Evolutionary conservation across 2,888 invertebrate species (phyloP), one percentile per base, ranked within the genome.

Genomic region (Macrostomum cliftonense): DNA sequence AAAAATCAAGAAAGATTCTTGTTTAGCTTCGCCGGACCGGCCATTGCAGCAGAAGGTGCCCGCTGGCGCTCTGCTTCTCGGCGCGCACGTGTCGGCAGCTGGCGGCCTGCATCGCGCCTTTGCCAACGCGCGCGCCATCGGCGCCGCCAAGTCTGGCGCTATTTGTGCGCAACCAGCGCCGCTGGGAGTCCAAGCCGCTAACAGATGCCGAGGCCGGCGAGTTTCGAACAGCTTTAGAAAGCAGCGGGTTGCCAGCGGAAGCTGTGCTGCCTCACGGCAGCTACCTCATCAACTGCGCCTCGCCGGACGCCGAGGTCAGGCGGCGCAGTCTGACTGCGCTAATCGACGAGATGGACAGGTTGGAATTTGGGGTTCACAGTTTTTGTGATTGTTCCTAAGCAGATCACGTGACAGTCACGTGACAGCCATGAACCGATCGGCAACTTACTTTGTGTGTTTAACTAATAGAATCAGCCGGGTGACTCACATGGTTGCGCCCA

Each of bases 241-340:
- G 54, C 60, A n/a, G 54, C 58, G 28, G 66, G 58, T 58, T 61
- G 63, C 20, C 65, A 58, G 51, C 73, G 57, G 53, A 56, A 38
- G 47, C 55, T 42, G 61, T 67, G 37, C 51, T 66, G 4, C 65
- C 65, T 0, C 66, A 66, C 54, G 73, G 72, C 1, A 71, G 71
- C 1, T 73, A 73, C 54, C 58, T 74, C 40, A 57, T 74, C 56
- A 74, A 73, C 58, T 65, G 68, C 49, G 74, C 71, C 5, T 66
- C 71, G 2, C 66, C 72, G 2, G 63, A 71, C 48, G 48, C 39
- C n/a, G 37, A 28, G 28, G 28, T 28, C 28, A 28, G 28, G 28
- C 28, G 28, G 28, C 28, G 28, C 28, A 28, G 28, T 28, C 28
- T 28, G 28, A 28, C 28, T 4, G 28, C 28, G 4, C 9, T 28